Evolutionary conservation across 2,888 invertebrate species (phyloP).

Genomic region (Hydropsyche betteni): DNA sequence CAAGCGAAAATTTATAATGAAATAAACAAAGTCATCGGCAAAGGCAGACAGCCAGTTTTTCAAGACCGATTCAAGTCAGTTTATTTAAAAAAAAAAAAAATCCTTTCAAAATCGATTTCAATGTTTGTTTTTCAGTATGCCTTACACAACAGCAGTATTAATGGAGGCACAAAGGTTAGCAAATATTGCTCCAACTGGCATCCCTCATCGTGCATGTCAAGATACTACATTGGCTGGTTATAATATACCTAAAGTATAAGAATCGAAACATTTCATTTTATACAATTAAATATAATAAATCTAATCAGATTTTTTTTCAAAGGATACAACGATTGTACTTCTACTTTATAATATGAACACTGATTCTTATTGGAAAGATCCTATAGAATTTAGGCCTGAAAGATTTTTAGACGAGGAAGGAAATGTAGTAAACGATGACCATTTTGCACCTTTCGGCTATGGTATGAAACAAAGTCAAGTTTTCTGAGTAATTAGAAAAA

Average conservation of each 20-base stretch:
- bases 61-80: conserved; percentile 59
- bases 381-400: conserved; percentile 69
- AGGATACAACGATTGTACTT: conserved; percentile 65
- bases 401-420: conserved; percentile 69
- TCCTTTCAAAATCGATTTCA: background rate
- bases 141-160: conserved; percentile 61
- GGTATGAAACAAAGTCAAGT: conserved; percentile 59
- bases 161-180: conserved; percentile 65
- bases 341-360: conserved; percentile 65
- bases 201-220: conserved; percentile 63
- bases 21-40: conserved; percentile 67
- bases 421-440: conserved; percentile 63
- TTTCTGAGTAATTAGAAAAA: background rate
- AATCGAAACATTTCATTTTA: background rate
- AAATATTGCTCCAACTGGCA: conserved; percentile 65
- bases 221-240: conserved; percentile 61
- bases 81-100: background rate
- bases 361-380: conserved; percentile 67
- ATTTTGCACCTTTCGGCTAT: conserved; percentile 72
- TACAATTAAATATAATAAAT: background rate
- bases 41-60: conserved; percentile 60
- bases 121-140: conserved; percentile 54
- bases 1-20: conserved; percentile 71
- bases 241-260: conserved; percentile 62
- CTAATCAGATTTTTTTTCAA: background rate